A percentile compares a stretch with the other conserved stretches of the same genome.
These are phyloP conservation scores for Aculops lycopersici DNA, from an alignment of 1,140 invertebrate genomes.

Conservation along the genomic window DNA sequence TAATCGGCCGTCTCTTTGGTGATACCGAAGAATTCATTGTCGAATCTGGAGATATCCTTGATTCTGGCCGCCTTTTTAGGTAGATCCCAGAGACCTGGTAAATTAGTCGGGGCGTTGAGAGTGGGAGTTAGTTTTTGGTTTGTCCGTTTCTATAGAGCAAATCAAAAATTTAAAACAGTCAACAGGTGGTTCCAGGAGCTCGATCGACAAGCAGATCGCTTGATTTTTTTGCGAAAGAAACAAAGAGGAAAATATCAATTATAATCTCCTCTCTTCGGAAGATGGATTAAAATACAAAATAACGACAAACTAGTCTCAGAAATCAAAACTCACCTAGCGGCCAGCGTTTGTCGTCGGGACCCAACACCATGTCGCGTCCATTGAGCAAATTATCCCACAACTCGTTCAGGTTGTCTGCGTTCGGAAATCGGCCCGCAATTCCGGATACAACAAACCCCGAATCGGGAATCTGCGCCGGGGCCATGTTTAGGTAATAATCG, in stretches of 20 bases:
- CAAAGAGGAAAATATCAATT: no score
- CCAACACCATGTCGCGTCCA: conserved; percentile 44
- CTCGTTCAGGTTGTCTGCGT: conserved; percentile 4
- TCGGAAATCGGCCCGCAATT: conserved; percentile 1
- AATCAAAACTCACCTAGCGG: conserved; percentile 5
- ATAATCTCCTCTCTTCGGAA: no score
- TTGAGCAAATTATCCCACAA: conserved; percentile 5
- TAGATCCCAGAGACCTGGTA: conserved; percentile 37
- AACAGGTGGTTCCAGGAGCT: no score
- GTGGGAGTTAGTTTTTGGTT: conserved; percentile 4
- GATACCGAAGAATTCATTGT: conserved; percentile 63
- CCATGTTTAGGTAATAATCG: not conserved
- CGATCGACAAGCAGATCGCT: no score
- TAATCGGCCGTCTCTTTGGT: conserved; percentile 56
- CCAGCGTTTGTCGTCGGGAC: conserved; percentile 42
- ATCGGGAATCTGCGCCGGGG: not conserved
- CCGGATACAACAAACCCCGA: not conserved
- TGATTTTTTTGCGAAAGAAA: no score
- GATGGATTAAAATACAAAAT: no score
- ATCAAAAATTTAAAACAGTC: not conserved
- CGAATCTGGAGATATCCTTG: conserved; percentile 52
- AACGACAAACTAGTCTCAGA: no score
- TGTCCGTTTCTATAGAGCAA: no score
- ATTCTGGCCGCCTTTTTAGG: conserved; percentile 56
- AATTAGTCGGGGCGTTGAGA: no score